A percentile compares a stretch with the other conserved stretches of the same genome.
Evolutionary conservation across 2,888 invertebrate species (phyloP).

Genomic region (Chymomyza caudatula): DNA sequence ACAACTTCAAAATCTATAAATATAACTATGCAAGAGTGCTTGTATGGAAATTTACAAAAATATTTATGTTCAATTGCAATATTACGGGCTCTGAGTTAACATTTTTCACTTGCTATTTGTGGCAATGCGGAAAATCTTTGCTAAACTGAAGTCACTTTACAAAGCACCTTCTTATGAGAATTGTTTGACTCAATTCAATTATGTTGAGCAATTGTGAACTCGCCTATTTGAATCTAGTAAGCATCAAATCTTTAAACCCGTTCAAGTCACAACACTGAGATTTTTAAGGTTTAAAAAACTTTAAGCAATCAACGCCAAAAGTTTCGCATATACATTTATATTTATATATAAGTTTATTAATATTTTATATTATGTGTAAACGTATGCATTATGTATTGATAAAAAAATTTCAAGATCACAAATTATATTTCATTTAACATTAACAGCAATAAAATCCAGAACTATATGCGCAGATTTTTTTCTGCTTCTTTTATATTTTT

Average conservation of each 20-base stretch:
- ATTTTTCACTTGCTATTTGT: too few species aligned
- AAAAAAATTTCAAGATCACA: slow-evolving; percentile 66
- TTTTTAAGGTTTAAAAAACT: slow-evolving; percentile 34
- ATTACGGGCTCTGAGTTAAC: too few species aligned
- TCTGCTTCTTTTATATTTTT: not conserved
- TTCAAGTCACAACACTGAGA: not conserved
- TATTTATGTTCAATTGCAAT: too few species aligned
- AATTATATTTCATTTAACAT: slow-evolving; percentile 55
- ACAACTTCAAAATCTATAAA: not conserved
- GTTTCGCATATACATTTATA: slow-evolving; percentile 20
- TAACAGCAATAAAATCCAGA: slow-evolving; percentile 2
- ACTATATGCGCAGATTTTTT: not conserved
- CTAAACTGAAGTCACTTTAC: not conserved
- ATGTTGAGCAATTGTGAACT: too few species aligned
- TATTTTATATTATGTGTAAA: slow-evolving; percentile 56
- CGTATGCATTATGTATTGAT: slow-evolving; percentile 59
- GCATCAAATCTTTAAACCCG: not conserved
- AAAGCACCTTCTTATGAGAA: not conserved
- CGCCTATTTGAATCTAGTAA: not conserved
- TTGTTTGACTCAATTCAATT: not conserved
- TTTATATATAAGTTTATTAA: slow-evolving; percentile 27
- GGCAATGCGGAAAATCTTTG: too few species aligned
- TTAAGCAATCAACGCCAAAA: slow-evolving; percentile 65
- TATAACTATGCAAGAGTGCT: too few species aligned
- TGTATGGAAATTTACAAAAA: too few species aligned